A percentile compares a stretch with the other conserved stretches of the same genome.
Evolutionary conservation across 2,797 vertebrate genomes (phyloP).

Genomic region (Ceryle rudis): DNA sequence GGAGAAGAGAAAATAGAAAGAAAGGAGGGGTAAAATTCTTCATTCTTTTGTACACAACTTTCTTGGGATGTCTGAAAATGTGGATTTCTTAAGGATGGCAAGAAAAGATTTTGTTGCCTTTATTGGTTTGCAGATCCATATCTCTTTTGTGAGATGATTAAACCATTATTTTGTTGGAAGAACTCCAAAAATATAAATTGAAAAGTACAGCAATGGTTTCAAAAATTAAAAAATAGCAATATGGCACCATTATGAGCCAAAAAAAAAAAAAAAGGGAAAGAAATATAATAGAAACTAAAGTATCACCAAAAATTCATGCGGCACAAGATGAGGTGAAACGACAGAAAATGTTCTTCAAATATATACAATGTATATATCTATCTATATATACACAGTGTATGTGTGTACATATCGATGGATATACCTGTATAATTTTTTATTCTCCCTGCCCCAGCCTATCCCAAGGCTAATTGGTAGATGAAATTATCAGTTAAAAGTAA

Average conservation of each 20-base stretch:
- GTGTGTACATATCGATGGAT: conserved; percentile 77
- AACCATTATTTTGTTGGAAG: conserved; percentile 80
- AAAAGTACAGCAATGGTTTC: conserved; percentile 74
- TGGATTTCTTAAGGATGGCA: conserved; percentile 87
- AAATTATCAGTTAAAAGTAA: conserved; percentile 65
- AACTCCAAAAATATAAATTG: conserved; percentile 70
- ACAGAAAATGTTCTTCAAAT: conserved; percentile 84
- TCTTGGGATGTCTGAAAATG: conserved; percentile 79
- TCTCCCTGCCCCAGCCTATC: conserved; percentile 68
- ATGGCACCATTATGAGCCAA: conserved; percentile 69
- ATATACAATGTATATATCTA: conserved; percentile 81
- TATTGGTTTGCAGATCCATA: conserved; percentile 84
- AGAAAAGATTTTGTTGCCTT: conserved; percentile 99
- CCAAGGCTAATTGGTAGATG: conserved; percentile 75
- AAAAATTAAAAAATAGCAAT: conserved; percentile 69
- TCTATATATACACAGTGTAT: conserved; percentile 63
- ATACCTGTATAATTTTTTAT: conserved; percentile 84
- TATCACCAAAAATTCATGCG: conserved; percentile 99
- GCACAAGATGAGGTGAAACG: conserved; percentile 94
- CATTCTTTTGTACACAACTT: conserved; percentile 93
- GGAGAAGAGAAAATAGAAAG: conserved; percentile 37
- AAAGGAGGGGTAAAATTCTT: conserved; percentile 32
- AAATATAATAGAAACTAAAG: conserved; percentile 74
- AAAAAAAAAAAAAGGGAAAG: conserved; percentile 30
- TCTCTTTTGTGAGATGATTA: conserved; percentile 74